Evolutionary conservation across 2,797 vertebrate genomes (phyloP).

Genomic region (Syngnathus rostellatus): DNA sequence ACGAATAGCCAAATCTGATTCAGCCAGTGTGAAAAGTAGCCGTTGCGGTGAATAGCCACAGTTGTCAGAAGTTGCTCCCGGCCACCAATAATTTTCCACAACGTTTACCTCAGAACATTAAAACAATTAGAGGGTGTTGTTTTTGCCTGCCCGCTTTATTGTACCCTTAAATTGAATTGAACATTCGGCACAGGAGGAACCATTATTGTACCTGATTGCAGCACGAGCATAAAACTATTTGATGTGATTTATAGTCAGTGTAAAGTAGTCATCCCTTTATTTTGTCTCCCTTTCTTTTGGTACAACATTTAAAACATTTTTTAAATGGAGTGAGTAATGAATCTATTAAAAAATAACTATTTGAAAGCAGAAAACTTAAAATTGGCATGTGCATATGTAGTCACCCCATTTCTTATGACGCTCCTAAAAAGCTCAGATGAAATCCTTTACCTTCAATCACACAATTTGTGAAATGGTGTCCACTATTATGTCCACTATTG

Average conservation of each 20-base stretch:
- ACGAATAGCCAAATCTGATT: conserved; percentile 46
- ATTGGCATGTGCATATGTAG: too few species aligned
- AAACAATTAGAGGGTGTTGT: conserved; percentile 4
- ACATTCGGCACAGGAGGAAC: neutral
- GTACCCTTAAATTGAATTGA: neutral
- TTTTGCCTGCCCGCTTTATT: neutral
- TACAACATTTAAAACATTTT: too few species aligned
- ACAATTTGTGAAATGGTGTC: too few species aligned
- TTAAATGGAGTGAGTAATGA: too few species aligned
- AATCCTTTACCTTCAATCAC: neutral
- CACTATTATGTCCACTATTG: too few species aligned
- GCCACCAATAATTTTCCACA: conserved; percentile 12
- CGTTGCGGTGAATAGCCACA: neutral
- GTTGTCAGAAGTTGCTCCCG: conserved; percentile 14
- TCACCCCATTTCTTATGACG: too few species aligned
- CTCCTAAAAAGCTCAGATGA: too few species aligned
- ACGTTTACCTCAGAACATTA: conserved; percentile 3
- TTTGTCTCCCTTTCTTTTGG: too few species aligned
- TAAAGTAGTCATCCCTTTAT: neutral
- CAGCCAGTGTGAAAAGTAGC: conserved; percentile 23
- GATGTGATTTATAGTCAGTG: neutral
- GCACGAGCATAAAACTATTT: neutral
- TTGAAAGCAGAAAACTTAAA: too few species aligned
- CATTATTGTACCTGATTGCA: neutral
- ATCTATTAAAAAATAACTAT: too few species aligned